Base-by-base conservation (phyloP, 2,888 invertebrate species). In the Pseudanteris insignis region DNA sequence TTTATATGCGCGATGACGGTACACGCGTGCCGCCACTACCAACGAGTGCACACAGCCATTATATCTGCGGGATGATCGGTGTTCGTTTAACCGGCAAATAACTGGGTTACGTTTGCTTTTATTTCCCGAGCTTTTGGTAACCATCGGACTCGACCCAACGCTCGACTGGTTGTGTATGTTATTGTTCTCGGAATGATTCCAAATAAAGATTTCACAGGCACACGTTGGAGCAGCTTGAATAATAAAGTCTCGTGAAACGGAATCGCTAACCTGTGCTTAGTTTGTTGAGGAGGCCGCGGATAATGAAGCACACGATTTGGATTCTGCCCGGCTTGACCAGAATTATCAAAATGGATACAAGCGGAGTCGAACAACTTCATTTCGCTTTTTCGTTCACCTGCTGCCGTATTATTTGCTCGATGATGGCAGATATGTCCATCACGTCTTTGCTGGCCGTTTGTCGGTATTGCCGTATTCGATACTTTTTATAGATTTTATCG, bases 111-210 rank as follows among this genome's bases (percentile, higher is more conserved):
- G 69, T 78, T 77, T 78, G 73, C 72, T 74, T 78, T 77, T 78
- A 77, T 77, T 78, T 72, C 76, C 69, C 11, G 66, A 71, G 58
- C 55, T 46, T 63, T 62, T 41, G 57, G 50, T 48, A 55, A 54
- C 36, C 51, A 38, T 53, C 48, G 41, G 46, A 55, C 30, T 21
- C 38, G 40, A 32, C 41, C 44, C 58, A 53, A 46, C 38, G 54
- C 43, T 59, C 12, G 64, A 61, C n/a, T n/a, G n/a, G n/a, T n/a
- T n/a, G 66, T 70, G 70, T 72, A 73, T 72, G 75, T 80, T 80
- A 79, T 79, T 79, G 79, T 80, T 79, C 80, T 74, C 78, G 78
- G 79, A 80, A 80, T 78, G 80, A 79, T 80, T 78, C 73, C 73
- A 78, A 79, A 80, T 79, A 78, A 79, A 80, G 79, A 79, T 79